These are phyloP conservation scores for Drosophila engyochracea DNA, from an alignment of 2,888 invertebrate species.

Conservation along the genomic window DNA sequence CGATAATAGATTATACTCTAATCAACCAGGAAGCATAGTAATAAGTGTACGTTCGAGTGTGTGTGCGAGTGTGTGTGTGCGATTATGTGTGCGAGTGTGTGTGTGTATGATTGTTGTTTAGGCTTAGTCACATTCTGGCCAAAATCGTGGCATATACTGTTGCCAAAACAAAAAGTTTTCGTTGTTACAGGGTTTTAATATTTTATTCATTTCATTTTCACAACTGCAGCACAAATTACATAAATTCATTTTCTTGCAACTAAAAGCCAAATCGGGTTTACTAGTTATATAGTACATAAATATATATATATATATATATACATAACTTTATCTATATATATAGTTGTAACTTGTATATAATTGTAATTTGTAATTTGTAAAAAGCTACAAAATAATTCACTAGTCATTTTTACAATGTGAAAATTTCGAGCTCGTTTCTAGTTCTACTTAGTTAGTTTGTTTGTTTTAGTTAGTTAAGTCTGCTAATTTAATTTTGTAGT, in stretches of 20 bases:
- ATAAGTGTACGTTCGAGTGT: conserved; percentile 12
- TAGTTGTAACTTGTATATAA: conserved; percentile 47
- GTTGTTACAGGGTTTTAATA: conserved; percentile 54
- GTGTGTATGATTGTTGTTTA: conserved; percentile 29
- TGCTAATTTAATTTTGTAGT: conserved; percentile 36
- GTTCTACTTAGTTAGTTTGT: conserved; percentile 53
- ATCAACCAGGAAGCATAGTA: conserved; percentile 56
- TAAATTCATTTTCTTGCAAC: conserved; percentile 62
- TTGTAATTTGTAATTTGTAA: conserved; percentile 47
- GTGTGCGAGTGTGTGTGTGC: conserved; percentile 7
- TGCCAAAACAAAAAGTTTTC: conserved; percentile 43
- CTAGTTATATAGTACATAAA: conserved; percentile 51
- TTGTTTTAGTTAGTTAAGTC: conserved; percentile 44
- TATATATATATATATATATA: not conserved
- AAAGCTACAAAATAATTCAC: conserved; percentile 75
- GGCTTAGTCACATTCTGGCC: conserved; percentile 63
- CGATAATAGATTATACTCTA: conserved; percentile 66
- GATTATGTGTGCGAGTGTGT: not conserved
- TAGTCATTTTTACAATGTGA: conserved; percentile 83
- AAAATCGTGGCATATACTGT: conserved; percentile 66
- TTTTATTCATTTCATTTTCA: conserved; percentile 42
- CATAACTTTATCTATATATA: conserved; percentile 7
- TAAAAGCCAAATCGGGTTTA: conserved; percentile 75
- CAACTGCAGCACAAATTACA: conserved; percentile 40
- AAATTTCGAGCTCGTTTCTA: conserved; percentile 81